A percentile compares a stretch with the other conserved stretches of the same genome.
phyloP scores from a whole-genome alignment of 2,113 vertebrate species.

The Pachypanchax playfairii region DNA sequence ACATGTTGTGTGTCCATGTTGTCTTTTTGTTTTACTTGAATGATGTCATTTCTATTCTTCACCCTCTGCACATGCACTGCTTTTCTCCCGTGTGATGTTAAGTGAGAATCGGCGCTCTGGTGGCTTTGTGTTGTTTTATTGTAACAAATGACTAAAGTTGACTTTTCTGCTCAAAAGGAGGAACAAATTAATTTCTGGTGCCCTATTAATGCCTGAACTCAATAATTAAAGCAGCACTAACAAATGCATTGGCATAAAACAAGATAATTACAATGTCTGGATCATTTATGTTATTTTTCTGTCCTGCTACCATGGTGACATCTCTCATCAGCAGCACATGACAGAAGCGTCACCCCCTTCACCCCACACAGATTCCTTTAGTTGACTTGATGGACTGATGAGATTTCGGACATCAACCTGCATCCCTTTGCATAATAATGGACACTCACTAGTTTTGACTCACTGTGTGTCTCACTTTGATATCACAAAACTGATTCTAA shows the following conservation, averaged over 20 bases:
- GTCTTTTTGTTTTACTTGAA: slow-evolving; percentile 16
- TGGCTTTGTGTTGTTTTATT: slow-evolving; percentile 8
- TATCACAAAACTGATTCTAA: not conserved
- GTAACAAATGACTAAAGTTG: slow-evolving; percentile 19
- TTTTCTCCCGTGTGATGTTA: slow-evolving; percentile 28
- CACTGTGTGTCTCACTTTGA: no score
- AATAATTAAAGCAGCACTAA: not conserved
- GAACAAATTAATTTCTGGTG: not conserved
- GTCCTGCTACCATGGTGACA: slow-evolving; percentile 1
- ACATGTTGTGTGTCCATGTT: slow-evolving; percentile 16
- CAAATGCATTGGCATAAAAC: not conserved
- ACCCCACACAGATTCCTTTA: not conserved
- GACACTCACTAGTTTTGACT: no score
- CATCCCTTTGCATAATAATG: slow-evolving; percentile 56
- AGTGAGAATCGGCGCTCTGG: slow-evolving; percentile 10
- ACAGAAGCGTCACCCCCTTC: slow-evolving; percentile 18
- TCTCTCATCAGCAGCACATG: slow-evolving; percentile 4
- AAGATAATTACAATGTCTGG: not conserved
- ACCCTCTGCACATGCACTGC: slow-evolving; percentile 2
- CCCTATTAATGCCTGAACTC: not conserved
- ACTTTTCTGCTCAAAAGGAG: not conserved
- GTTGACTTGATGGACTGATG: slow-evolving; percentile 40
- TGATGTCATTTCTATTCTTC: slow-evolving; percentile 10
- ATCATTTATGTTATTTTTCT: not conserved
- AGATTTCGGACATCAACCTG: slow-evolving; percentile 37